Conservation (phyloP, 2,797 vertebrate genomes). For the Vipera ursinii region DNA sequence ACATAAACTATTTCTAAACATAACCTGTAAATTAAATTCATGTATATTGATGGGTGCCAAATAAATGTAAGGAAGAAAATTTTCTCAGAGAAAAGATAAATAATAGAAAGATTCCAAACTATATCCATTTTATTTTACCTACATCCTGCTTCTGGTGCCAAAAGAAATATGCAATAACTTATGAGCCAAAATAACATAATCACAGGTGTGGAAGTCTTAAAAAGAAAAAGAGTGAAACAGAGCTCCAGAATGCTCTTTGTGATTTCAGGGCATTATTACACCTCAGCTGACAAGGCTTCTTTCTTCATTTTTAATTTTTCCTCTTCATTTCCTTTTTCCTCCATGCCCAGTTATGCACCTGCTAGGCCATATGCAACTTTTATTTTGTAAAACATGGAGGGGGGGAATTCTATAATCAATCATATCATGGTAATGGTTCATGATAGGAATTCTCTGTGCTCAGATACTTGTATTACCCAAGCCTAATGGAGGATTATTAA, state of each 20-base stretch:
- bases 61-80: background rate
- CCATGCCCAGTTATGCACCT: background rate
- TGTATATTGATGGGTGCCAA: background rate
- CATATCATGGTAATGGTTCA: background rate
- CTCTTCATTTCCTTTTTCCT: constrained; percentile 1
- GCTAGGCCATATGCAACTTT: background rate
- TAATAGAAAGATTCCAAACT: background rate
- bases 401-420: background rate
- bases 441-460: background rate
- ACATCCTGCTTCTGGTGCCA: constrained; percentile 17
- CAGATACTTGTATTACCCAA: background rate
- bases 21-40: background rate
- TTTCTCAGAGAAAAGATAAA: background rate
- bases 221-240: background rate
- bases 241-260: background rate
- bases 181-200: constrained; percentile 12
- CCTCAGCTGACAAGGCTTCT: background rate
- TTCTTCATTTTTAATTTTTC: background rate
- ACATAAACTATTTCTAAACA: background rate
- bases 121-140: background rate
- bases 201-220: background rate
- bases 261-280: background rate
- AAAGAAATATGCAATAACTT: background rate
- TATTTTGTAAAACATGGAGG: background rate
- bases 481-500: background rate